Conservation (phyloP, 2,797 vertebrate genomes). For the Rhodeus uyekii region DNA sequence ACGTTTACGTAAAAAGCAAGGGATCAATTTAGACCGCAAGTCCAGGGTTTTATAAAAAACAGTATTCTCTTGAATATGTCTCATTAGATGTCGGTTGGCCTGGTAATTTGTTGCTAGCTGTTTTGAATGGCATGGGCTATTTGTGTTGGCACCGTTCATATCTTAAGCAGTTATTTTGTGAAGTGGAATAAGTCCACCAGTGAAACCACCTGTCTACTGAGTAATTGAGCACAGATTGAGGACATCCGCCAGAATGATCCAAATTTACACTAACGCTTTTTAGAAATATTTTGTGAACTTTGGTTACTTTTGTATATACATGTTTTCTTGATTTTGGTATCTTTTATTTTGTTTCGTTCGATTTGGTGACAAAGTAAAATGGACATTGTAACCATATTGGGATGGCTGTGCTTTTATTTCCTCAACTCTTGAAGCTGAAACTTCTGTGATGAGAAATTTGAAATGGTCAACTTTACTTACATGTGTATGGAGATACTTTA, state of each 20-base stretch:
- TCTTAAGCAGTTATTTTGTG: conserved; percentile 43
- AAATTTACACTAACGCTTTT: conserved; percentile 31
- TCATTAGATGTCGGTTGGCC: conserved; percentile 52
- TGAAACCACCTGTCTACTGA: conserved; percentile 40
- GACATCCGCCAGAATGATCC: conserved; percentile 36
- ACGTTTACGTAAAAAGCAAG: conserved; percentile 60
- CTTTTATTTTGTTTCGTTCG: conserved; percentile 38
- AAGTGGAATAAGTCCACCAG: conserved; percentile 45
- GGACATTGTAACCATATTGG: conserved; percentile 53
- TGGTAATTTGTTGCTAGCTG: conserved; percentile 57
- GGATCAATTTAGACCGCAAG: conserved; percentile 57
- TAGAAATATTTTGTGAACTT: conserved; percentile 18
- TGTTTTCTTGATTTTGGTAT: conserved; percentile 47
- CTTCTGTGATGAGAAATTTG: conserved; percentile 68
- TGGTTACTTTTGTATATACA: conserved; percentile 54
- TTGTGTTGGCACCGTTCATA: conserved; percentile 50
- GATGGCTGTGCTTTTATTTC: conserved; percentile 46
- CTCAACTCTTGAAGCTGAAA: conserved; percentile 66
- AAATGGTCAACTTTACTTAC: conserved; percentile 72
- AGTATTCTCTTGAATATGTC: conserved; percentile 48
- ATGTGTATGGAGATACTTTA: conserved; percentile 76
- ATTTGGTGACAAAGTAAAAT: conserved; percentile 44
- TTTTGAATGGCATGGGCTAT: conserved; percentile 58
- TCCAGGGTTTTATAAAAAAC: conserved; percentile 54
- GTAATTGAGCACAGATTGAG: conserved; percentile 31